A percentile compares a stretch with the other conserved stretches of the same genome.
Evolutionary conservation across 2,888 invertebrate genomes (phyloP).

Genomic region (Neoitamus cyanurus): DNA sequence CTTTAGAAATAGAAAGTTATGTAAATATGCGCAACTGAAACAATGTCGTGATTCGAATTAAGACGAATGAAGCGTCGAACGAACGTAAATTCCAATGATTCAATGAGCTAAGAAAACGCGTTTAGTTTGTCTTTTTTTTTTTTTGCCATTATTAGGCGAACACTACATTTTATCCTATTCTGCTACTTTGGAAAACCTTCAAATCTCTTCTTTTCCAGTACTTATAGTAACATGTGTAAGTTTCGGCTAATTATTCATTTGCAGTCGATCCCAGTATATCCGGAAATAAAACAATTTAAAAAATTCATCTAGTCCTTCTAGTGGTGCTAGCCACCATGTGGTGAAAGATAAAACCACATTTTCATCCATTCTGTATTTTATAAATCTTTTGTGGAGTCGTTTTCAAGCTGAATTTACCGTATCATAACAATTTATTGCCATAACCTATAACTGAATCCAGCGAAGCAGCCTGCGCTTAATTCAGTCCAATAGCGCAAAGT

Average conservation of each 20-base stretch:
- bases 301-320: neutral
- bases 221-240: neutral
- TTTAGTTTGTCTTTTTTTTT: neutral
- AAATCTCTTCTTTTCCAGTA: neutral
- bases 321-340: neutral
- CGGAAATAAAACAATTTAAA: neutral
- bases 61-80: neutral
- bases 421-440: neutral
- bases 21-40: neutral
- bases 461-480: neutral
- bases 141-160: neutral
- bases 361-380: neutral
- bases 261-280: neutral
- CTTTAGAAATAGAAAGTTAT: neutral
- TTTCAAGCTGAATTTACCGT: neutral
- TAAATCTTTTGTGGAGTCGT: neutral
- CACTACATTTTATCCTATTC: neutral
- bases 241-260: neutral
- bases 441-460: neutral
- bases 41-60: neutral
- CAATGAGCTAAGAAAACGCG: neutral
- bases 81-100: neutral
- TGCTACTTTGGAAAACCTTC: neutral
- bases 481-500: too few relatives aligned
- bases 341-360: neutral